Evolutionary conservation across 2,113 vertebrate species (phyloP), one percentile per base, ranked within the genome.

Genomic region (Rhinogobius similis): DNA sequence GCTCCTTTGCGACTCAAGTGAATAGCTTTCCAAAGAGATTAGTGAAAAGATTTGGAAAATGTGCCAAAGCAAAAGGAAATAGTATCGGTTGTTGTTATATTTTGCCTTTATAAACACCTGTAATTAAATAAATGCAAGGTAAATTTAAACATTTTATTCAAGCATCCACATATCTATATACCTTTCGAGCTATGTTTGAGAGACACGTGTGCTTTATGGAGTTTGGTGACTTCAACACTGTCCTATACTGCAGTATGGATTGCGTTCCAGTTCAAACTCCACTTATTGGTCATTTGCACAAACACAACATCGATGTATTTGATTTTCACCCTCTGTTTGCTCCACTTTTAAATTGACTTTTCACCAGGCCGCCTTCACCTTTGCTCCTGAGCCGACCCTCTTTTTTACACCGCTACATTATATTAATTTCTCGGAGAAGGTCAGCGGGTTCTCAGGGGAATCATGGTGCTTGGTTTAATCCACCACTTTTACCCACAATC

Each of bases 381-480:
- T 68, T 46, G 16, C 52, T 46, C 32, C 53, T 44, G 77, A 41
- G 55, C 66, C 29, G 24, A 61, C 66, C 43, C 39, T 50, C 2
- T 72, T 58, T 26, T 53, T 36, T 48, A 65, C 24, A 18, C 27
- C 23, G 53, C 52, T 65, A 59, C 58, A 73, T 68, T 70, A n/a
- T 63, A 73, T 64, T 82, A 23, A 61, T 70, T 61, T 73, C 39
- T 72, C 8, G 20, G 55, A 66, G 72, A 50, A 82, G 72, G 72
- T 78, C 72, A 58, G 1, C 1, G 44, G 36, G 58, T 81, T 61
- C 61, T 79, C 27, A 58, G 36, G 52, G 46, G 67, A 46, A 72
- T 78, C 26, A n/a, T 73, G 50, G 55, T 68, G 32, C 18, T 26
- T 53, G 56, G 43, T 81, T 80, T 79, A 53, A 81, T 81, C 53